Evolutionary conservation across 2,113 vertebrate genomes (phyloP), one percentile per base, ranked within the genome.

Genomic region (Hemichromis elongatus): DNA sequence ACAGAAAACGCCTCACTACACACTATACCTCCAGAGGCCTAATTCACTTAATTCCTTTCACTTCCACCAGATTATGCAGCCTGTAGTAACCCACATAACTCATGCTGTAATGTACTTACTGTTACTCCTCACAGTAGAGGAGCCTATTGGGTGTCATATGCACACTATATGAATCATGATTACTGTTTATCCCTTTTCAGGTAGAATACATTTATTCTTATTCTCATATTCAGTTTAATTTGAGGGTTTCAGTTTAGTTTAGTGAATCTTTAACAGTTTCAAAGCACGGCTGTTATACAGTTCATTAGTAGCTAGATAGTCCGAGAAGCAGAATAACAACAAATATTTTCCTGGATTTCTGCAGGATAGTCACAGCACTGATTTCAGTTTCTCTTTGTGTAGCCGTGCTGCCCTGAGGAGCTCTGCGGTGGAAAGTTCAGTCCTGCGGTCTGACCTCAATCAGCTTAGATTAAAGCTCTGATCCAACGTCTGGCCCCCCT

Each of bases 361-460:
- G 66, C 59, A 81, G 80, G 85, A 84, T 28, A 68, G 30, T 75
- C 26, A 26, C n/a, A 21, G 61, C 6, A 21, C 84, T 91, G 54
- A 83, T 90, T 89, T 88, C 6, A 63, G 21, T 90, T 92, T 86
- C 80, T 88, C 53, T 88, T 88, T 88, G 86, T 92, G 89, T 59
- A 88, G 59, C 83, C 37, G 11, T 81, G 66, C 80, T 86, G 63
- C 79, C 84, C 87, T 9, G 24, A 89, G 86, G 91, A 92, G 86
- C 84, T 88, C 63, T 81, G 89, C 45, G 19, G 70, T 73, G 70
- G 73, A 90, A 84, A 90, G 92, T 90, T 92, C 88, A 89, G 70
- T 88, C 55, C 85, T 81, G 80, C 35, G 50, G 82, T 89, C 86
- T 92, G 91, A 93, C 90, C 92, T 91, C 92, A 94, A 93, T 93